Conservation (phyloP, 2,113 vertebrate species). For the Paracanthobrama guichenoti region DNA sequence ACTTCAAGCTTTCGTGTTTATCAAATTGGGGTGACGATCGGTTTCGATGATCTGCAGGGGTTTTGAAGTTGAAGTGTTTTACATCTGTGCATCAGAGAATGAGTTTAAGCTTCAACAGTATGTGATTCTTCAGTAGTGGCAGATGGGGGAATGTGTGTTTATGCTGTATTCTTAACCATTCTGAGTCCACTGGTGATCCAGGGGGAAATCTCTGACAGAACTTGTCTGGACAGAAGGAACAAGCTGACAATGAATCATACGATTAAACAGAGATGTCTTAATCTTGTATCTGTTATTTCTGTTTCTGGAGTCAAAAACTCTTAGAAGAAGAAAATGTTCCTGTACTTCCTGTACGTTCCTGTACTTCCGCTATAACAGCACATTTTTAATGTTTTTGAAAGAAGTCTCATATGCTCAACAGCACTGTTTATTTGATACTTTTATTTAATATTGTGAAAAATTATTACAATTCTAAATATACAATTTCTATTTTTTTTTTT, state of each 20-base stretch:
- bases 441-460: no score
- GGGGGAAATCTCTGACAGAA: background rate
- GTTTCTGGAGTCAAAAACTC: background rate
- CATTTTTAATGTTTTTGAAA: no score
- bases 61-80: background rate
- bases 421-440: no score
- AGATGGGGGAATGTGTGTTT: background rate
- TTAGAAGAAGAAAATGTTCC: background rate
- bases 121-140: background rate
- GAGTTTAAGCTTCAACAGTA: background rate
- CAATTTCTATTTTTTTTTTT: no score
- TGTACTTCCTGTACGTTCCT: background rate
- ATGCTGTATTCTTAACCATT: background rate
- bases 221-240: background rate
- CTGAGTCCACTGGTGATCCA: background rate
- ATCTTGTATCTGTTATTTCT: background rate
- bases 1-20: background rate
- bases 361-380: no score
- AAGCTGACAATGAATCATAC: no score
- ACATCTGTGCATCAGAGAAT: background rate
- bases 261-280: background rate
- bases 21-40: background rate
- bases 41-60: background rate
- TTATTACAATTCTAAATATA: no score
- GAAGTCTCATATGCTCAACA: no score